phyloP scores from a whole-genome alignment of 2,888 invertebrate genomes.

The Ditylenchus weischeri region DNA sequence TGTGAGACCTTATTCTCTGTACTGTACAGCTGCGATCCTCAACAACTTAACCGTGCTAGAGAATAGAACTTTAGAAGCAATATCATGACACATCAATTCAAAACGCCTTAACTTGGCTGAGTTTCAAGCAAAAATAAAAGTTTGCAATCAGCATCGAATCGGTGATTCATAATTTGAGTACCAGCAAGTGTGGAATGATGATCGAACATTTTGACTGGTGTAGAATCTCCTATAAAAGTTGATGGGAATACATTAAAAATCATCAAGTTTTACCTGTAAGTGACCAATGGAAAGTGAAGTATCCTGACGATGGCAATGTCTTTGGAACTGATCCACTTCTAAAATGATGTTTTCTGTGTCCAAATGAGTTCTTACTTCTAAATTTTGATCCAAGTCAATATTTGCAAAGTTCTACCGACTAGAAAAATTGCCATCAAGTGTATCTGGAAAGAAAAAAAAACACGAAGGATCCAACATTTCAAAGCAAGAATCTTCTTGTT shows the following conservation, averaged over 20 bases:
- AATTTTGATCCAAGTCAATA: conserved; percentile 99
- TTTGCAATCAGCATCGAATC: conserved; percentile 91
- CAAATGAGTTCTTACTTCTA: conserved; percentile 95
- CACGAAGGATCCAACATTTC: conserved; percentile 70
- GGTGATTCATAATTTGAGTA: conserved; percentile 98
- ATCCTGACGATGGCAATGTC: conserved; percentile 89
- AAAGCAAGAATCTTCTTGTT: conserved; percentile 95
- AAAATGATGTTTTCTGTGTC: conserved; percentile 86
- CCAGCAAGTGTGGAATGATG: conserved; percentile 87
- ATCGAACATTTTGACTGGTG: conserved; percentile 83
- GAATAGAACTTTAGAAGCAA: not conserved
- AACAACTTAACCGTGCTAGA: conserved; percentile 86
- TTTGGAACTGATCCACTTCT: conserved; percentile 98
- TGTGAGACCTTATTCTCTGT: conserved; percentile 97
- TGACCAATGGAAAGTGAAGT: conserved; percentile 92
- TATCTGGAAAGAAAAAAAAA: no score
- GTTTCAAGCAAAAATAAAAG: conserved; percentile 90
- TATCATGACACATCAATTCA: no score
- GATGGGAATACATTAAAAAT: not conserved
- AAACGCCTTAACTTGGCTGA: conserved; percentile 65
- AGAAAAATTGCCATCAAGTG: conserved; percentile 37
- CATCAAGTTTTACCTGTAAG: conserved; percentile 73
- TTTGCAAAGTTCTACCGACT: conserved; percentile 94
- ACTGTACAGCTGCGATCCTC: conserved; percentile 97
- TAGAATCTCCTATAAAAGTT: conserved; percentile 29